Evolutionary conservation across 1,140 invertebrate species (phyloP).

Genomic region (Plutomurus gul): DNA sequence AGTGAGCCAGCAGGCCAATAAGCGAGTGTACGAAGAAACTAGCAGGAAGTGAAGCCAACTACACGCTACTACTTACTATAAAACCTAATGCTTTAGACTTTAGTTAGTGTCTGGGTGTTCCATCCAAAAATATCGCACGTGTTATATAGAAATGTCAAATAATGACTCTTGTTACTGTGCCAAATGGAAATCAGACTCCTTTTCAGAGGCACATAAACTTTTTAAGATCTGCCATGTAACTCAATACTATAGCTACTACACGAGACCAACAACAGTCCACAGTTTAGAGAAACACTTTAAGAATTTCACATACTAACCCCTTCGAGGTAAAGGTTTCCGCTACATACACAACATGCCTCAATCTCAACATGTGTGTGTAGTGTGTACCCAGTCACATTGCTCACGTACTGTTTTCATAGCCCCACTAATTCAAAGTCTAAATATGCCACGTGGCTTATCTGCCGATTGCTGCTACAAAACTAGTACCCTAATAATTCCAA

Average conservation of each 20-base stretch:
- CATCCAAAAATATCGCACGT: conserved; percentile 31
- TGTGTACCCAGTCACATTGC: too few species aligned
- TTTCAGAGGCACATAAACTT: neutral
- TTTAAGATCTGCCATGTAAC: neutral
- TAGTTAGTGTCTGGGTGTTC: neutral
- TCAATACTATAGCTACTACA: neutral
- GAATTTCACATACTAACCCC: too few species aligned
- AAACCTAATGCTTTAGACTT: conserved; percentile 2
- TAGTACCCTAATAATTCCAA: too few species aligned
- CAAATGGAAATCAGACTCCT: conserved; percentile 14
- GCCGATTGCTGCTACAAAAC: too few species aligned
- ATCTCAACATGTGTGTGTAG: too few species aligned
- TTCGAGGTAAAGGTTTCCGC: too few species aligned
- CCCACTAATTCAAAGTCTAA: too few species aligned
- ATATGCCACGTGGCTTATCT: too few species aligned
- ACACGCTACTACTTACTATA: conserved; percentile 6
- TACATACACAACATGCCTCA: too few species aligned
- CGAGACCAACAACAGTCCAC: neutral
- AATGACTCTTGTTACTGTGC: neutral
- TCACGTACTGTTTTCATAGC: too few species aligned
- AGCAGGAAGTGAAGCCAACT: neutral
- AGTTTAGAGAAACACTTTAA: neutral
- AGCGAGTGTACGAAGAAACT: neutral
- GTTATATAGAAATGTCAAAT: conserved; percentile 31
- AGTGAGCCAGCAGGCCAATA: too few species aligned